Evolutionary conservation across 2,113 vertebrate species (phyloP).

Genomic region (Thryonomys swinderianus): DNA sequence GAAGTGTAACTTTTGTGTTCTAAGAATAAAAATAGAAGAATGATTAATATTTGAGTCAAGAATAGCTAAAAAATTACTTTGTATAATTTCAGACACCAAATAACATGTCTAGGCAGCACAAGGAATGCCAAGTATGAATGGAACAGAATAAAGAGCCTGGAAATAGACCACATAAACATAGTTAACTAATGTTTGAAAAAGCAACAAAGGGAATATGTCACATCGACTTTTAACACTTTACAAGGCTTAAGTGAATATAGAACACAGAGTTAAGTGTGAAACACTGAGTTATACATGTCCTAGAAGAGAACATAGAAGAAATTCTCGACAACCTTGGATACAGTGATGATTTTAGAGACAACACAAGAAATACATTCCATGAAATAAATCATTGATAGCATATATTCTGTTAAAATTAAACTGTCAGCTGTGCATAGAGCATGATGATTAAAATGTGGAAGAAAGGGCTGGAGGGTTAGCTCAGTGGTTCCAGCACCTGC

Average conservation of each 20-base stretch:
- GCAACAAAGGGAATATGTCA: background rate
- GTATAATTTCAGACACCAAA: constrained; percentile 24
- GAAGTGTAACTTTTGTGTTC: background rate
- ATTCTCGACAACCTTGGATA: background rate
- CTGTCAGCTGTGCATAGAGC: background rate
- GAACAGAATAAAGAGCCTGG: background rate
- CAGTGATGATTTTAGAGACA: background rate
- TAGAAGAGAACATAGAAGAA: background rate
- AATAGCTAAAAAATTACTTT: background rate
- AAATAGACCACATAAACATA: background rate
- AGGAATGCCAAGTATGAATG: background rate
- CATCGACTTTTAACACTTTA: background rate
- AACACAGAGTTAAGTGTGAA: background rate
- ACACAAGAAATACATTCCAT: background rate
- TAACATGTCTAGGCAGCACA: background rate
- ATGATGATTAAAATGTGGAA: background rate
- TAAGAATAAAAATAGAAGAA: background rate
- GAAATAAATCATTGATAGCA: background rate
- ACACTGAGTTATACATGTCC: background rate
- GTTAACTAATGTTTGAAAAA: background rate
- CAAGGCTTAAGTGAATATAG: background rate
- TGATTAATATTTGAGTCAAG: background rate
- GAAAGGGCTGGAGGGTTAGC: too few species aligned
- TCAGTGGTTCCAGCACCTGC: too few species aligned
- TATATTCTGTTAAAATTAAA: background rate